Evolutionary conservation across 2,888 invertebrate species (phyloP), one percentile per base, ranked within the genome.

Genomic region (Andrena camellia): DNA sequence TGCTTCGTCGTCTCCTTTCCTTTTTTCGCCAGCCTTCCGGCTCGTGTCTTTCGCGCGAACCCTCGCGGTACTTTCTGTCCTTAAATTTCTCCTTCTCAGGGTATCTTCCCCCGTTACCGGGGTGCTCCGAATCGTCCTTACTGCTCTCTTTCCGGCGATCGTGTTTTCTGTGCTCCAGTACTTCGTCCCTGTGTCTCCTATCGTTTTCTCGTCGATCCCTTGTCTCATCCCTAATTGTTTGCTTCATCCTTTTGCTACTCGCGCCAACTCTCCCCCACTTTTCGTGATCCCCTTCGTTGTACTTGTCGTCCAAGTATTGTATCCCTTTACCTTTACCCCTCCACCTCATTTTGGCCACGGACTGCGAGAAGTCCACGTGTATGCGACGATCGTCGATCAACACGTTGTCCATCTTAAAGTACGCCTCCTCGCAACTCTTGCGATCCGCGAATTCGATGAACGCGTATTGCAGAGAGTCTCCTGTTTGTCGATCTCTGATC

Each of bases 351-450:
- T 99, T 99, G 1, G 99, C 97, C 0, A 99, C 99, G 67, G 99
- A 99, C 94, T 99, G 99, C 85, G 99, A 99, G 95, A 99, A 99
- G 94, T 99, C 99, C 0, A 99, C 99, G 95, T 99, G 99, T 91
- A 99, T 99, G 85, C 99, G 95, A 33, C 99, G 95, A 93, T 99
- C 99, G 94, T 99, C 99, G 90, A 99, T 99, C 6, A 99, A 95
- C 0, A 99, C 99, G 95, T 99, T 99, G 93, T 99, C 99, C 99
- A 99, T 99, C 95, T 99, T 99, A 92, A 99, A 99, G 94, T 98
- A 99, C 0, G 99, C 99, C 90, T 98, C 97, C 95, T 99, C 99
- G 94, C 99, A 99, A 0, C 98, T 96, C 91, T 98, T 97, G 86
- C 96, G 96, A 71, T 98, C 97, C 83, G 97, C 97, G 95, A 99